Base-by-base conservation (phyloP, 2,113 vertebrate genomes). In the Phaetusa simplex region DNA sequence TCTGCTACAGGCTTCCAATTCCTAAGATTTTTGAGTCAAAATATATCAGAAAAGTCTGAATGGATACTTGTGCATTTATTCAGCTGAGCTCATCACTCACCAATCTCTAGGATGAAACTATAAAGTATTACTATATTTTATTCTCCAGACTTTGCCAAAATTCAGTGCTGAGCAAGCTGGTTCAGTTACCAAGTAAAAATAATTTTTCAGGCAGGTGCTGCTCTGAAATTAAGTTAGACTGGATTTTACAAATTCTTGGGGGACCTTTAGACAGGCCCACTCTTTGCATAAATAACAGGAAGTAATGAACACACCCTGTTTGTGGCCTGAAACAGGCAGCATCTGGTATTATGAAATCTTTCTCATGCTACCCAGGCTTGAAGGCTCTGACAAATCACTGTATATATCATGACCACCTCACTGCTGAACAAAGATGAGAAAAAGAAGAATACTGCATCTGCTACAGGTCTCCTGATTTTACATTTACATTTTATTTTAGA, bases 291-390 rank as follows among this genome's bases (percentile, higher is more conserved):
- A 17, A 20, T 6, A 12, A 27, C 0, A 4, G 26, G 2, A 43
- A 47, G 43, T 0, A 14, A 6, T 0, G 21, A 66, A 53, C 19
- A 5, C 32, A 1, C 11, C 23, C 27, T 8, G 38, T 21, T 1
- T 52, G 27, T 9, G 11, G 43, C 16, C 59, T 43, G 47, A 30
- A 82, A 49, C 17, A 15, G 49, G 61, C 2, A 1, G 15, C 27
- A 29, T 9, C 32, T 32, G 17, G 7, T 4, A 14, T 20, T 6
- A 23, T 0, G 8, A 42, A 69, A 40, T 24, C 82, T 21, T 73
- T 6, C 53, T 42, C 52, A 5, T 6, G 29, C 59, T 27, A 10
- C 30, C 40, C 29, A n/a, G 53, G 38, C 50, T 20, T 3, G 26
- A 83, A 27, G 34, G 52, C 62, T 61, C 5, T 1, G 10, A 36